These are phyloP conservation scores for Tricholaema leucomelas DNA, from an alignment of 2,113 vertebrate genomes.

Conservation along the genomic window DNA sequence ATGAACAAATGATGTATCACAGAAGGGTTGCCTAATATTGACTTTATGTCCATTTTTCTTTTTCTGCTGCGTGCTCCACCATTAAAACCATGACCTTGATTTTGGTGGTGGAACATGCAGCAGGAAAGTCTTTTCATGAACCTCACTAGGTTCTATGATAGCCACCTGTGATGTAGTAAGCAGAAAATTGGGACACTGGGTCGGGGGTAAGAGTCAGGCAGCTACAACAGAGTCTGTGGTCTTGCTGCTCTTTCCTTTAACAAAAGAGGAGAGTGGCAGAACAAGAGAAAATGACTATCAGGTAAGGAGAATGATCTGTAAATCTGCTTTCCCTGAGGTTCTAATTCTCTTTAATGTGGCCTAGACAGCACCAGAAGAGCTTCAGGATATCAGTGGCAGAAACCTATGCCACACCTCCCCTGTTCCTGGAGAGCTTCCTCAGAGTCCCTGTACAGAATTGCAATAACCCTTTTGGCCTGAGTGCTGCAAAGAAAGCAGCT, in stretches of 20 bases:
- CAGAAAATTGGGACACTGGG: not conserved
- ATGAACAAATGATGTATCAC: slow-evolving; percentile 3
- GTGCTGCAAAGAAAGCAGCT: slow-evolving; percentile 3
- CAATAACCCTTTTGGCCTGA: slow-evolving; percentile 12
- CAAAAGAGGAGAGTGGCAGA: not conserved
- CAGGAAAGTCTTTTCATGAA: too few species aligned
- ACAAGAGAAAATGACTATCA: slow-evolving; percentile 17
- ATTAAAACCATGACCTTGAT: slow-evolving; percentile 24
- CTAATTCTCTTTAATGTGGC: slow-evolving; percentile 21
- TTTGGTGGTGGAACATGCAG: too few species aligned
- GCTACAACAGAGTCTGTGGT: not conserved
- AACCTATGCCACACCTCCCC: slow-evolving; percentile 39
- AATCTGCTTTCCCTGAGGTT: slow-evolving; percentile 33
- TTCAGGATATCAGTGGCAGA: slow-evolving; percentile 9
- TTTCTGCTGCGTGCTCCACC: not conserved
- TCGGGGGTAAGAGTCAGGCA: not conserved
- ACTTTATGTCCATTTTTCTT: not conserved
- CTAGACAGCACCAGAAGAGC: slow-evolving; percentile 5
- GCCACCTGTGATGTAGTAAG: slow-evolving; percentile 17
- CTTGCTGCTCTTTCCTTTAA: slow-evolving; percentile 28
- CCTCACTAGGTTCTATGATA: slow-evolving; percentile 35
- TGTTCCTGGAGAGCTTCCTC: slow-evolving; percentile 26
- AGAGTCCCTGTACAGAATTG: slow-evolving; percentile 2
- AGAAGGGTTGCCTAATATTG: not conserved
- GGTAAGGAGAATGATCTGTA: slow-evolving; percentile 21